These are phyloP conservation scores for Rhodinocichla rosea DNA, from an alignment of 2,113 vertebrate species.

Conservation along the genomic window DNA sequence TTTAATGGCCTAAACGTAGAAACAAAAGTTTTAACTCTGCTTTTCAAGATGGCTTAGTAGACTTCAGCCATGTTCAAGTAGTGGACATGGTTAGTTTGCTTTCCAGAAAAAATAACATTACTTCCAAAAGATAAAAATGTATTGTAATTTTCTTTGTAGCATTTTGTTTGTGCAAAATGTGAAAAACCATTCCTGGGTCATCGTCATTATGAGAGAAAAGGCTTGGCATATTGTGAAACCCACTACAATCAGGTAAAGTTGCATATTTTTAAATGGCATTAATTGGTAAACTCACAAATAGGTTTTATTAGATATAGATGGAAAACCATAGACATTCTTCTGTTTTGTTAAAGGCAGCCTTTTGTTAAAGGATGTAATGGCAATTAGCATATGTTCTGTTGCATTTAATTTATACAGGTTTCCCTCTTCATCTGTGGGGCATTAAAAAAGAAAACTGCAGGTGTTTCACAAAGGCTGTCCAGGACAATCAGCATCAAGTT, in stretches of 20 bases:
- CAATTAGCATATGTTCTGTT: neutral
- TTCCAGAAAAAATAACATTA: neutral
- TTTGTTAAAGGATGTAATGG: neutral
- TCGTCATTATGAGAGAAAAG: conserved; percentile 96
- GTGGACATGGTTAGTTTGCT: neutral
- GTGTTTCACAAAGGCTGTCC: neutral
- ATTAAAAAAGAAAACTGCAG: neutral
- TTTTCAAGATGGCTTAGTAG: neutral
- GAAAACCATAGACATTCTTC: neutral
- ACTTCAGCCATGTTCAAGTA: neutral
- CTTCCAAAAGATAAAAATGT: neutral
- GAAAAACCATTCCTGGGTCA: conserved; percentile 99
- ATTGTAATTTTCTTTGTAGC: conserved; percentile 78
- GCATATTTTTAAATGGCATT: neutral
- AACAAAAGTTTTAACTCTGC: neutral
- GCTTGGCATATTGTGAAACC: conserved; percentile 95
- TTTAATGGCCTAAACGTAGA: neutral
- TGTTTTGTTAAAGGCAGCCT: neutral
- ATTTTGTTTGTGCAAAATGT: conserved; percentile 99
- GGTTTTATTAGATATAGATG: neutral
- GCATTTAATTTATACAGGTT: neutral
- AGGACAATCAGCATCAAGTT: neutral
- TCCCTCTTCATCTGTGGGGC: neutral
- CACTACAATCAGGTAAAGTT: conserved; percentile 95
- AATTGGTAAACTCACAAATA: neutral